Evolutionary conservation across 2,888 invertebrate genomes (phyloP).

Genomic region (Pseudanteris insignis): DNA sequence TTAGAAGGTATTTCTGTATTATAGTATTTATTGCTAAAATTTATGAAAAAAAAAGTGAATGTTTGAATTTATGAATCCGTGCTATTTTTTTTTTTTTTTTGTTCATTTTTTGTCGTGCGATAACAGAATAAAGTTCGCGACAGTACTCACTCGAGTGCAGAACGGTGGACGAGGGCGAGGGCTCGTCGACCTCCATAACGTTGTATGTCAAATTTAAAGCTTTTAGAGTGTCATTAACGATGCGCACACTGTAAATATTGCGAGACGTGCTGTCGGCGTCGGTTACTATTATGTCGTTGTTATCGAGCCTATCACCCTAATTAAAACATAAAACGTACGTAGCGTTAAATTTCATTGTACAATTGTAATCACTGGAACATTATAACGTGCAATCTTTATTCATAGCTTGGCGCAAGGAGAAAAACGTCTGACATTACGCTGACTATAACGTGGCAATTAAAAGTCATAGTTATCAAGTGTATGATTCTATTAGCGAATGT

Average conservation of each 20-base stretch:
- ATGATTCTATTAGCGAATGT: too few relatives aligned
- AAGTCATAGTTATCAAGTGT: too few relatives aligned
- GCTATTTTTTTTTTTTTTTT: neutral
- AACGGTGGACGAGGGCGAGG: slow-evolving; percentile 53
- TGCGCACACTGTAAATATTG: slow-evolving; percentile 63
- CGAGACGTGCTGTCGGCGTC: slow-evolving; percentile 65
- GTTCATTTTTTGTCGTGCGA: neutral
- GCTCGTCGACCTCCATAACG: slow-evolving; percentile 60
- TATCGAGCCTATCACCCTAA: slow-evolving; percentile 63
- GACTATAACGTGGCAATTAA: too few relatives aligned
- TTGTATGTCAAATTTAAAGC: slow-evolving; percentile 63
- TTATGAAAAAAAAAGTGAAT: too few relatives aligned
- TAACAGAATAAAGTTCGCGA: neutral
- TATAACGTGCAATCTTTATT: too few relatives aligned
- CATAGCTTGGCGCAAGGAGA: too few relatives aligned
- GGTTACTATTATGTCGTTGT: slow-evolving; percentile 62
- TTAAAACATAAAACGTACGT: slow-evolving; percentile 3
- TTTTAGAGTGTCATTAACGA: slow-evolving; percentile 62
- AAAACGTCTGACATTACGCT: too few relatives aligned
- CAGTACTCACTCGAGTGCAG: slow-evolving; percentile 55
- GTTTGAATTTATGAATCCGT: too few relatives aligned
- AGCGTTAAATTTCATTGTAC: too few relatives aligned
- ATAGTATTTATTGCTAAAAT: too few relatives aligned
- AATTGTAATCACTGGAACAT: too few relatives aligned
- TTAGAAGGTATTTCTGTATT: too few relatives aligned